Evolutionary conservation across 2,888 invertebrate species (phyloP), one percentile per base, ranked within the genome.

Genomic region (Drosophila pseudotalamancana): DNA sequence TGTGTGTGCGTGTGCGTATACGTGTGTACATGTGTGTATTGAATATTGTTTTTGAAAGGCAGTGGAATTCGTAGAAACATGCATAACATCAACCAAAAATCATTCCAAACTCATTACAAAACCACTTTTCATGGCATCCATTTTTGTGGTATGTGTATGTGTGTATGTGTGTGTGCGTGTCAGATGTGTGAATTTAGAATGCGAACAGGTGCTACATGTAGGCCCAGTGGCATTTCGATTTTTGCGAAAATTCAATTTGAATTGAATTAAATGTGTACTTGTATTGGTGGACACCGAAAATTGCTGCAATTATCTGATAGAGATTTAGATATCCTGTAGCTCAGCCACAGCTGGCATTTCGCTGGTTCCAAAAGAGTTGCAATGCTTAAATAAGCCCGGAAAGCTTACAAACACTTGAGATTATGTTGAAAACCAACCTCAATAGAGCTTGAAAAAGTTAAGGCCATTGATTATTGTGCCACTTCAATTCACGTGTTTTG

Each of bases 31-130:
- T 0, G 29, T 45, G 12, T 21, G 21, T 12, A 12, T 18, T 35
- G 21, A 21, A 21, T 39, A 23, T 57, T 35, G 37, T 45, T 39
- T 65, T 54, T 65, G 60, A 49, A 60, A 60, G 46, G 48, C 40
- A n/a, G 32, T 12, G 65, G 65, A 56, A 65, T 70, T 65, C 50
- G 31, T 40, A 39, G 51, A 19, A 39, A 46, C 14, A 51, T n/a
- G 5, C n/a, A 25, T 18, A 39, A 61, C 66, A 73, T 73, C 68
- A 60, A 43, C 56, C 64, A 42, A 67, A n/a, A 85, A 82, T 81
- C 85, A 81, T 81, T 68, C 83, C 82, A 57, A 60, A 43, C 79
- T 79, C 81, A 81, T 81, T 81, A 85, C 72, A 74, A 84, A 81
- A 84, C 73, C 60, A 54, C 63, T 53, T 64, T 59, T 81, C 81